Percentiles rank a stretch among this genome's conserved stretches.
These are phyloP conservation scores for Thelaira solivaga DNA, from an alignment of 2,888 invertebrate species.

Conservation along the genomic window DNA sequence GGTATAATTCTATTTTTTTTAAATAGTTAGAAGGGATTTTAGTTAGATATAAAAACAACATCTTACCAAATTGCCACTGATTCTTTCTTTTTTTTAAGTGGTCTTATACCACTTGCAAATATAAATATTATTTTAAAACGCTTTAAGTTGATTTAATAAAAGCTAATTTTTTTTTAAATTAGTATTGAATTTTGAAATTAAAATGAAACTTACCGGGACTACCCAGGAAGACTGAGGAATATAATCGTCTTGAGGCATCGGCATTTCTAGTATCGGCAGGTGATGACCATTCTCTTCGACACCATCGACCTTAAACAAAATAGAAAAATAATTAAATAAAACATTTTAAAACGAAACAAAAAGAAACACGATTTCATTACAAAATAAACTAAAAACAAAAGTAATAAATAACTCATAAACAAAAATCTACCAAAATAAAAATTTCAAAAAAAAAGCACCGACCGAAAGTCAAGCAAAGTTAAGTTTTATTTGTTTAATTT, in stretches of 20 bases:
- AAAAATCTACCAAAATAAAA: constrained; percentile 31
- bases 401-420: constrained; percentile 20
- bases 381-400: too few relatives aligned
- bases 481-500: constrained; percentile 12
- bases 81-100: too few relatives aligned
- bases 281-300: constrained; percentile 93
- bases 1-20: too few relatives aligned
- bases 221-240: constrained; percentile 95
- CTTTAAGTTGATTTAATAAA: too few relatives aligned
- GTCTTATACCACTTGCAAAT: too few relatives aligned
- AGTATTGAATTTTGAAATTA: too few relatives aligned
- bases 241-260: constrained; percentile 88
- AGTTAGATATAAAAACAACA: too few relatives aligned
- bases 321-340: constrained; percentile 24
- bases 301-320: constrained; percentile 90
- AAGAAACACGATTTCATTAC: too few relatives aligned
- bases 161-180: too few relatives aligned
- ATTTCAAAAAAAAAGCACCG: neutral
- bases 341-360: neutral
- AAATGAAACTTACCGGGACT: constrained; percentile 83
- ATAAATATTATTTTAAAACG: too few relatives aligned
- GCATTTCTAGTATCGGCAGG: constrained; percentile 89
- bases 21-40: too few relatives aligned
- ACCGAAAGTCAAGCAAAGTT: constrained; percentile 42
- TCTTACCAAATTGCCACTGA: too few relatives aligned